phyloP scores from a whole-genome alignment of 2,797 vertebrate genomes.

The Oceanodroma leucorhoa region DNA sequence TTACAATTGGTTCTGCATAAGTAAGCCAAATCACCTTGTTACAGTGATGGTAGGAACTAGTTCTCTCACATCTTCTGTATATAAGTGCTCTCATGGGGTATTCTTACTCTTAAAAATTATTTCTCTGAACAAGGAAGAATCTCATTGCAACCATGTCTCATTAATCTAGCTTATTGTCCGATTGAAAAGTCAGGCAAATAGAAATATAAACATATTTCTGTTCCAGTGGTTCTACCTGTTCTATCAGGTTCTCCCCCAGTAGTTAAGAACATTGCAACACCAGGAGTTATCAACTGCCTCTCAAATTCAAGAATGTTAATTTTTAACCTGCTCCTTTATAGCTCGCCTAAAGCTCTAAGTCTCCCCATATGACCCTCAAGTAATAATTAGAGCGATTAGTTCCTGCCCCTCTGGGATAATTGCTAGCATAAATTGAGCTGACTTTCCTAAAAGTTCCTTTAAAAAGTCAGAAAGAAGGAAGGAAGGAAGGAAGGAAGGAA shows the following conservation, averaged over 20 bases:
- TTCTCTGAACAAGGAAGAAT: neutral
- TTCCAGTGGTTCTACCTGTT: neutral
- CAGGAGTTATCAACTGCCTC: neutral
- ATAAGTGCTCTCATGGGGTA: neutral
- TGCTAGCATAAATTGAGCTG: neutral
- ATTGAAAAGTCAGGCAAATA: neutral
- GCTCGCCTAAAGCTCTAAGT: neutral
- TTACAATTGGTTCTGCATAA: neutral
- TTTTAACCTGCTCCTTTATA: neutral
- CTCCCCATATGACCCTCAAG: neutral
- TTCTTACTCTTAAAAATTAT: neutral
- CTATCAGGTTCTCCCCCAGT: neutral
- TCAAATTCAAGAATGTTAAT: neutral
- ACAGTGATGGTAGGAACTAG: neutral
- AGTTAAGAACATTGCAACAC: neutral
- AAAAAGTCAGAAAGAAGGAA: neutral
- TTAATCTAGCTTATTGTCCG: neutral
- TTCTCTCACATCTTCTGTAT: neutral
- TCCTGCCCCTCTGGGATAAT: neutral
- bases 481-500: neutral
- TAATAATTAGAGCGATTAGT: conserved; percentile 29
- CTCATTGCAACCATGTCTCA: neutral
- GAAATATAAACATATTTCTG: neutral
- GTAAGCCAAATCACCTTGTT: neutral
- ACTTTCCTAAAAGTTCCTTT: neutral